These are phyloP conservation scores for Lochmaea capreae DNA, from an alignment of 2,888 invertebrate species.

Conservation along the genomic window DNA sequence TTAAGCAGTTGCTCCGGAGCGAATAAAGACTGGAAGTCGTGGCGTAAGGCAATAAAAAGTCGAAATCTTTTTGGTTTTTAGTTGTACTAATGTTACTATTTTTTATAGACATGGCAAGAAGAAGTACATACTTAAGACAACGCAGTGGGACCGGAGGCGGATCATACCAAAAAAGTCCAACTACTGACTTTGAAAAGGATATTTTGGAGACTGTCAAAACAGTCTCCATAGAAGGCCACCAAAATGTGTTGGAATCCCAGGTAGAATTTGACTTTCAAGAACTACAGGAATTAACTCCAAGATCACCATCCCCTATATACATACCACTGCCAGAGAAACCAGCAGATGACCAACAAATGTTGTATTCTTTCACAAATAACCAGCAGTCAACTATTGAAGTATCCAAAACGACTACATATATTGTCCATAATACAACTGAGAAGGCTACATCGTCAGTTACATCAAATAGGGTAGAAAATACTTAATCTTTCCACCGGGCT, in stretches of 20 bases:
- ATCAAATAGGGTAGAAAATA: too few relatives aligned
- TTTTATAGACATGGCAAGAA: conserved; percentile 32
- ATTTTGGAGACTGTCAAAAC: background rate
- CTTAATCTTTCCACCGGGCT: background rate
- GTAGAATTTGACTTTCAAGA: background rate
- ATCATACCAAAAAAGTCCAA: background rate
- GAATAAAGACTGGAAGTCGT: too few relatives aligned
- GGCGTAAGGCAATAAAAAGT: too few relatives aligned
- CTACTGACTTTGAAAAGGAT: conserved; percentile 10
- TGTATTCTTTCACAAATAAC: too few relatives aligned
- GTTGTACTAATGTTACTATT: background rate
- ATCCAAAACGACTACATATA: too few relatives aligned
- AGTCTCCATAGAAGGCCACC: conserved; percentile 16
- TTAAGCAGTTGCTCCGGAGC: too few relatives aligned
- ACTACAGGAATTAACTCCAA: background rate
- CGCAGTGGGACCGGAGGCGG: conserved; percentile 18
- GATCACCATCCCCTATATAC: background rate
- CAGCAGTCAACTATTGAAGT: too few relatives aligned
- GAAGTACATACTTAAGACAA: background rate
- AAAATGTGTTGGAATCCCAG: conserved; percentile 12
- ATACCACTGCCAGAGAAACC: too few relatives aligned
- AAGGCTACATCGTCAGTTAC: too few relatives aligned
- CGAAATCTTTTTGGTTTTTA: too few relatives aligned
- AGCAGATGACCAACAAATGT: too few relatives aligned
- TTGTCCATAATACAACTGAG: too few relatives aligned